A percentile compares a stretch with the other conserved stretches of the same genome.
Conservation (phyloP, 1,140 invertebrate genomes). For the Drosophila varians region DNA sequence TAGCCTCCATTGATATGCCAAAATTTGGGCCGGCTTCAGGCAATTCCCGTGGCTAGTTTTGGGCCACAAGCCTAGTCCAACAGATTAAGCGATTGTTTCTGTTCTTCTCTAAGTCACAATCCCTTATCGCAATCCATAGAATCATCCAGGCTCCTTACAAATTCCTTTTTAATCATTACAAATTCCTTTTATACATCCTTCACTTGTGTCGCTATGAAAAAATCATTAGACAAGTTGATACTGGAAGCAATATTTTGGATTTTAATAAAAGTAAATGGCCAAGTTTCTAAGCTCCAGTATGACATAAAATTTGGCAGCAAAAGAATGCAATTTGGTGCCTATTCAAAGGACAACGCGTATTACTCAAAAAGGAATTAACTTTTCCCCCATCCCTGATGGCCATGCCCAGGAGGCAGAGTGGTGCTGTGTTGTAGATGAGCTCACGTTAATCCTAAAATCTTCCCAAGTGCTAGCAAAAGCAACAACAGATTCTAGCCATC, state of each 20-base stretch:
- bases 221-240: slow-evolving; percentile 21
- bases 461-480: slow-evolving; percentile 64
- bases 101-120: neutral
- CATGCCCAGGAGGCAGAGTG: slow-evolving; percentile 45
- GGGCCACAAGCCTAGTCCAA: slow-evolving; percentile 6
- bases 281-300: slow-evolving; percentile 20
- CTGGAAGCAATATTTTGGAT: slow-evolving; percentile 34
- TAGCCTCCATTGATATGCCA: slow-evolving; percentile 63
- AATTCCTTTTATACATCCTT: neutral
- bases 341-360: slow-evolving; percentile 68
- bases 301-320: slow-evolving; percentile 62
- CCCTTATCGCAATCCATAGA: too few species aligned
- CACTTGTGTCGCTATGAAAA: neutral
- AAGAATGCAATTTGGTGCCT: slow-evolving; percentile 71
- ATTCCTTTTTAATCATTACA: slow-evolving; percentile 1
- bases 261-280: slow-evolving; percentile 63
- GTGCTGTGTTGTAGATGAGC: slow-evolving; percentile 35
- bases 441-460: slow-evolving; percentile 79
- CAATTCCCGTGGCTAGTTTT: slow-evolving; percentile 23
- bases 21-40: slow-evolving; percentile 5
- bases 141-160: neutral
- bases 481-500: slow-evolving; percentile 61
- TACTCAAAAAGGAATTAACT: slow-evolving; percentile 82
- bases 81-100: slow-evolving; percentile 2
- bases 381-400: slow-evolving; percentile 30